Evolutionary conservation across 2,113 vertebrate genomes (phyloP), one percentile per base, ranked within the genome.

Genomic region (Tapirus terrestris): DNA sequence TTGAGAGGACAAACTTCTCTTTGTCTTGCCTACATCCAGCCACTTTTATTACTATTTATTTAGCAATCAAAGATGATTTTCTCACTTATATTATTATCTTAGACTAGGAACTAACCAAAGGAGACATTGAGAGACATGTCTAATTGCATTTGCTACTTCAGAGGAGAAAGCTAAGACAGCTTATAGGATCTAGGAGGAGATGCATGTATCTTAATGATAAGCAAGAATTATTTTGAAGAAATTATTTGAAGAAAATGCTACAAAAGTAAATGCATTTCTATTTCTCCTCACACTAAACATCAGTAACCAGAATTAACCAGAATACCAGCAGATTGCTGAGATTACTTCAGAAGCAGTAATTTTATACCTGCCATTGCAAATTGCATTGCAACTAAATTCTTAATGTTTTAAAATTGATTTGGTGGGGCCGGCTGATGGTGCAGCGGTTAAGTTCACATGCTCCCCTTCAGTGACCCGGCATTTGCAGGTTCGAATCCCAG

Each of bases 351-450:
- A 85, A 20, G 20, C 16, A 89, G 9, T 56, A 23, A 83, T 60
- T 93, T 94, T 88, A 63, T 80, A 76, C 14, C 9, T 68, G 23
- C 21, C 7, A 27, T 79, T 68, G 2, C 1, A 89, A 92, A 60
- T 25, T 93, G 36, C 10, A 73, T 88, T 27, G 23, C 2, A n/a
- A 29, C 3, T 25, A 84, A 94, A 63, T 77, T 92, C 23, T 87
- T 77, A 63, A 91, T n/a, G 60, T 65, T 92, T 89, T 86, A 20
- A 68, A 92, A 96, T 43, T 77, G 51, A 94, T n/a, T 61, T 58
- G 27, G 14, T 39, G 39, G 39, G 39, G 39, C 39, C 39, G 39
- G 39, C 39, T 39, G 39, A 39, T 39, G 39, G 39, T 4, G 39
- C 4, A 39, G 39, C 39, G 39, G 39, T 39, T 39, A 39, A 39